Evolutionary conservation across 2,113 vertebrate genomes (phyloP).

Genomic region (Nycticryphes semicollaris): DNA sequence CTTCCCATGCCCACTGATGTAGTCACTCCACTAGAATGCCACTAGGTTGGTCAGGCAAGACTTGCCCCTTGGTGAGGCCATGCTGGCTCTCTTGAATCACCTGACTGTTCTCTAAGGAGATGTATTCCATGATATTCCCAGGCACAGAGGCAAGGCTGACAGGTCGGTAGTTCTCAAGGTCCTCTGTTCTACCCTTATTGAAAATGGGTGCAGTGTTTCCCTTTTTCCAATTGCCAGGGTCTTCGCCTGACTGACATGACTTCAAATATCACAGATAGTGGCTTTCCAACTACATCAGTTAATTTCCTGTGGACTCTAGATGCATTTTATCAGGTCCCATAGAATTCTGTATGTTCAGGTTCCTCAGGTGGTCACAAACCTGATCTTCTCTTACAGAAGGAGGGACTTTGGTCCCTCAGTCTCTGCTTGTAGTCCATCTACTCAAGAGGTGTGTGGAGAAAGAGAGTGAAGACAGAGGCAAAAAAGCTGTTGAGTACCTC

Average conservation of each 20-base stretch:
- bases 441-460: fast-evolving
- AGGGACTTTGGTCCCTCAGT: not conserved
- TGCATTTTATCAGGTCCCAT: not conserved
- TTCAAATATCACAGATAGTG: fast-evolving
- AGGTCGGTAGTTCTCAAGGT: not conserved
- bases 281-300: not conserved
- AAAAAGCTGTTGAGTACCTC: not conserved
- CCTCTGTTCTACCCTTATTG: not conserved
- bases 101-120: not conserved
- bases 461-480: not conserved
- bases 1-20: not conserved
- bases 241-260: not conserved
- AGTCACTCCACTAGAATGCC: not conserved
- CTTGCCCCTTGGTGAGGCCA: not conserved
- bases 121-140: not conserved
- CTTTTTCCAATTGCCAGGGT: fast-evolving
- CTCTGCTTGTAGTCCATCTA: fast-evolving
- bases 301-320: not conserved
- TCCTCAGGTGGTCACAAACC: not conserved
- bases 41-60: not conserved
- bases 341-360: not conserved
- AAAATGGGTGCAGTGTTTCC: not conserved
- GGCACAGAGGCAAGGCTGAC: not conserved
- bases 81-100: not conserved
- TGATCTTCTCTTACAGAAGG: not conserved